A percentile compares a stretch with the other conserved stretches of the same genome.
These are phyloP conservation scores for Phalloptychus januarius DNA, from an alignment of 2,797 vertebrate species.

Conservation along the genomic window DNA sequence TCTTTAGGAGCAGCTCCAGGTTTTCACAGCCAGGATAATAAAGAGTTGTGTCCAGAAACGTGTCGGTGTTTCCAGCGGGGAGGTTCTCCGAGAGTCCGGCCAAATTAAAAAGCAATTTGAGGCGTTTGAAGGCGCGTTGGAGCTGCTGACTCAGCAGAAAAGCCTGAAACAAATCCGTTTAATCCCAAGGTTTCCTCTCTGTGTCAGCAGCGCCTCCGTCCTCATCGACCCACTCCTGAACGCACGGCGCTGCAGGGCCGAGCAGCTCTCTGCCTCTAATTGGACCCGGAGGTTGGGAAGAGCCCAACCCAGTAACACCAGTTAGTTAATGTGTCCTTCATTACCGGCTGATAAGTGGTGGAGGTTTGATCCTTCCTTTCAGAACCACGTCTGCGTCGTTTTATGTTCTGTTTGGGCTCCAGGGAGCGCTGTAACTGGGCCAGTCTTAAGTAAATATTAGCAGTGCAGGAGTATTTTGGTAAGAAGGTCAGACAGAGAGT, in stretches of 20 bases:
- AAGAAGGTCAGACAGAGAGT: not conserved
- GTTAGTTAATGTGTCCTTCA: not conserved
- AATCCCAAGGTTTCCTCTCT: constrained; percentile 49
- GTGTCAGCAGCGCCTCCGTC: constrained; percentile 49
- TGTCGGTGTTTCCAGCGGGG: not conserved
- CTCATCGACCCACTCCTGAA: constrained; percentile 48
- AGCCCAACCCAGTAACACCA: constrained; percentile 25
- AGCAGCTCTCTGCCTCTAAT: constrained; percentile 21
- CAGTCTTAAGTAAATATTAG: constrained; percentile 13
- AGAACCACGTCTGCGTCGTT: not conserved
- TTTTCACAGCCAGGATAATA: not conserved
- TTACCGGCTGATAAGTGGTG: not conserved
- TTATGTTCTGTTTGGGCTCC: not conserved
- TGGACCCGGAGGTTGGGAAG: constrained; percentile 20
- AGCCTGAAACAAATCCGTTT: constrained; percentile 38
- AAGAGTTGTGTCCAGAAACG: not conserved
- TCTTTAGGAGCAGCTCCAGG: not conserved
- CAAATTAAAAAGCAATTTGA: constrained; percentile 30
- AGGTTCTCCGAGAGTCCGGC: not conserved
- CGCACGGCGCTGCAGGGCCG: too few relatives aligned
- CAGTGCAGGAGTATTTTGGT: constrained; percentile 5
- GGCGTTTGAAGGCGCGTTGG: constrained; percentile 30
- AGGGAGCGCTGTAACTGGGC: not conserved
- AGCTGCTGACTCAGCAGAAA: constrained; percentile 54
- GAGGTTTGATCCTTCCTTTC: not conserved